Evolutionary conservation across 2,888 invertebrate genomes (phyloP), one percentile per base, ranked within the genome.

Genomic region (Tetramorium bicarinatum): DNA sequence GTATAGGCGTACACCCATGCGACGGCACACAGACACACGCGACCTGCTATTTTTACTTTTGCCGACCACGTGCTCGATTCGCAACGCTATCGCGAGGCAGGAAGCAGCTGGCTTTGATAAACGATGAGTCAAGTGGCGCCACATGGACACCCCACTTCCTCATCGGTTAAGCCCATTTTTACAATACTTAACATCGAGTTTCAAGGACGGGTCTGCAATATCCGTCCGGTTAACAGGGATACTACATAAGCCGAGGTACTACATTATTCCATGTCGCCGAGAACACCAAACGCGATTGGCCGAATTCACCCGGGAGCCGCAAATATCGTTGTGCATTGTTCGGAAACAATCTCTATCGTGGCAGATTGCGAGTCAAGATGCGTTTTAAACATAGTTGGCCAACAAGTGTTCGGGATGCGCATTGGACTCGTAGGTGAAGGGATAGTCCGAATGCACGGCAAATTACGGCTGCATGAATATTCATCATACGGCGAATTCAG

Each of bases 91-190:
- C 18, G 34, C 47, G 18, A 15, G 56, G 34, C 59, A 47, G 54
- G 79, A 52, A 71, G 47, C 54, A 66, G 67, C 77, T 66, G 77
- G 44, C 56, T 67, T 77, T 67, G 54, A 67, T 67, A 54, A 54
- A 54, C 62, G 54, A 56, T 13, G 15, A 44, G 67, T 56, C 67
- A 67, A 66, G 66, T 41, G 76, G 25, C 66, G 67, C 67, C 77
- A 56, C 29, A 64, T 21, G 54, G 44, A 67, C 29, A 52, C 52
- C 15, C 49, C 66, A 3, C 67, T 77, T 77, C 44, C 54, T 77
- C 76, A 64, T 76, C 64, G 52, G 64, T 49, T 64, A 34, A 64
- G 38, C 21, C 18, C 49, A 76, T 52, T 64, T 64, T 52, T 76
- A 25, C 44, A 67, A 47, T 25, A 18, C n/a, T 67, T 67, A 56